Conservation (phyloP, 2,113 vertebrate genomes). For the Odocoileus hemionus region DNA sequence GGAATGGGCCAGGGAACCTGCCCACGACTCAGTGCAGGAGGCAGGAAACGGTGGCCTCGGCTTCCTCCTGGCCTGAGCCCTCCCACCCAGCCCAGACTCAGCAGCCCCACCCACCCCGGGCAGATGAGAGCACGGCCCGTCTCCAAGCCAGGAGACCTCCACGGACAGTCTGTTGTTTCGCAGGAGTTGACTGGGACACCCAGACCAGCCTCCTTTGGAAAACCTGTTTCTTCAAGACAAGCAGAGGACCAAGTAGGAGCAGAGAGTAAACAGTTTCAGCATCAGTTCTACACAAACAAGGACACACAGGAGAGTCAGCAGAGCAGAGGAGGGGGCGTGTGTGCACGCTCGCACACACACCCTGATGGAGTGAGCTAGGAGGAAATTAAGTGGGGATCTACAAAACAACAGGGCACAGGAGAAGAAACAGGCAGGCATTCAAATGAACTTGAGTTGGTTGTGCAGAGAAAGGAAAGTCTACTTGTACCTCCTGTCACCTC, state of each 20-base stretch:
- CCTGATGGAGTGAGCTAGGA: rapidly evolving
- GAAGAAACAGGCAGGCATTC: rapidly evolving
- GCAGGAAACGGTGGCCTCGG: not conserved
- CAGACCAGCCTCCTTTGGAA: not conserved
- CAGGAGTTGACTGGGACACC: not conserved
- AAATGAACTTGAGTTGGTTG: rapidly evolving
- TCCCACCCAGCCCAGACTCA: not conserved
- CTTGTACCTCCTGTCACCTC: rapidly evolving
- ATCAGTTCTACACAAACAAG: not conserved
- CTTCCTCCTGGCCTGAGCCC: not conserved
- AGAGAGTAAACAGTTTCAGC: not conserved
- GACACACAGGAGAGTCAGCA: not conserved
- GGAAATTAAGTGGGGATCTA: not conserved
- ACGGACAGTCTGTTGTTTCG: rapidly evolving
- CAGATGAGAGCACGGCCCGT: not conserved
- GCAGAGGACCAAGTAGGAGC: not conserved
- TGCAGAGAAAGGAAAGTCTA: not conserved
- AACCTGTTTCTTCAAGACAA: not conserved
- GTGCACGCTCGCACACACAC: rapidly evolving
- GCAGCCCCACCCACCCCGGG: no score
- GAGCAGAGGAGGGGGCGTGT: not conserved
- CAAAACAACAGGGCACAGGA: not conserved
- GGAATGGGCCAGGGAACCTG: not conserved
- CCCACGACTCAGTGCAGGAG: not conserved
- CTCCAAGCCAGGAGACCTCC: not conserved